A percentile compares a stretch with the other conserved stretches of the same genome.
Evolutionary conservation across 2,888 invertebrate genomes (phyloP).

Genomic region (Ormyrus rosae): DNA sequence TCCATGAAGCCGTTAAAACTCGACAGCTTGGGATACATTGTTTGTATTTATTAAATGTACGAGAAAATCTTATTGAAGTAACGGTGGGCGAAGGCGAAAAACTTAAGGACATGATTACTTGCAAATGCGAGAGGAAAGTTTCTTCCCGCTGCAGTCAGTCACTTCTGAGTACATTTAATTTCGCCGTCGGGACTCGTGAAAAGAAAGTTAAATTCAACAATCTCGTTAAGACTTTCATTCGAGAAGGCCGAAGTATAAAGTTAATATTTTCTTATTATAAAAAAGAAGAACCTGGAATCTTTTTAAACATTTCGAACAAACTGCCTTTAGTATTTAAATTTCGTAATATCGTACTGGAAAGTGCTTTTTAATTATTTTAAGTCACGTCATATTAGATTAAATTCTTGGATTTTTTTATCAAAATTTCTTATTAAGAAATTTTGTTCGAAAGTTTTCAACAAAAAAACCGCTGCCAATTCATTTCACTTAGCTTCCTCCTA

Average conservation of each 20-base stretch:
- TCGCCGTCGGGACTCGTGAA: conserved; percentile 31
- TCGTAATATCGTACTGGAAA: not conserved
- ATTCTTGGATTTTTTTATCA: no score
- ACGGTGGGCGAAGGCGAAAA: conserved; percentile 45
- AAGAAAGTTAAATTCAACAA: conserved; percentile 48
- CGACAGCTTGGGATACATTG: not conserved
- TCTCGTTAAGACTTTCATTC: conserved; percentile 35
- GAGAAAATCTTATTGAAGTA: conserved; percentile 10
- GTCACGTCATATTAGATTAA: not conserved
- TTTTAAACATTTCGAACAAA: conserved; percentile 1
- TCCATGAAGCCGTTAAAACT: no score
- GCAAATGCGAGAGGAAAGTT: conserved; percentile 35
- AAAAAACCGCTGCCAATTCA: no score
- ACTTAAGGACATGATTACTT: conserved; percentile 39
- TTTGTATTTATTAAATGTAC: conserved; percentile 23
- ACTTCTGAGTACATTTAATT: conserved; percentile 30
- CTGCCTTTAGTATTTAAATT: not conserved
- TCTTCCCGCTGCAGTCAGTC: conserved; percentile 19
- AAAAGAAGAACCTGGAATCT: not conserved
- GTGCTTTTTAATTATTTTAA: not conserved
- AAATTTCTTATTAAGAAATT: no score
- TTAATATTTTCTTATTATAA: not conserved
- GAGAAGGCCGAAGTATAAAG: conserved; percentile 20
- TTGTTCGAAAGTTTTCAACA: no score
- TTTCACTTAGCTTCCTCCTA: no score